phyloP scores from a whole-genome alignment of 2,888 invertebrate species.

The Empis livida region DNA sequence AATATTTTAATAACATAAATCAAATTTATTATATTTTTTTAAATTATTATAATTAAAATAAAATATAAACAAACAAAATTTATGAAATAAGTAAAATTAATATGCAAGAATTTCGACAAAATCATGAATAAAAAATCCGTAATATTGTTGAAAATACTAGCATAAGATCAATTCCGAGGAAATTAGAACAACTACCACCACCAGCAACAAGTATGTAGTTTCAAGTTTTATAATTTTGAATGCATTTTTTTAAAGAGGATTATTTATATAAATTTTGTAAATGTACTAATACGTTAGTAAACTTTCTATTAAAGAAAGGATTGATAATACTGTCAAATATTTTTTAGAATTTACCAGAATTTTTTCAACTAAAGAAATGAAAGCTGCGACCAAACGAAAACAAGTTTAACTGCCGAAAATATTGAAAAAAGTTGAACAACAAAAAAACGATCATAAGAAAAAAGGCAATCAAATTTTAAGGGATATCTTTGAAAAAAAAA shows the following conservation, averaged over 20 bases:
- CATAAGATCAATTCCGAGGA: conserved; percentile 22
- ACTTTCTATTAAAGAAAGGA: too few species aligned
- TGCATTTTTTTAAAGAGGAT: too few species aligned
- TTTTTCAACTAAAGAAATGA: conserved; percentile 45
- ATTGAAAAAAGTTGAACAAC: conserved; percentile 45
- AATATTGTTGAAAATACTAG: conserved; percentile 25
- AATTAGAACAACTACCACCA: conserved; percentile 28
- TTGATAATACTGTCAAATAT: too few species aligned
- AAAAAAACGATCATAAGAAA: conserved; percentile 45
- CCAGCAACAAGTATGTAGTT: conserved; percentile 29
- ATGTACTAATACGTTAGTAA: too few species aligned
- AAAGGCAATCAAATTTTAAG: conserved; percentile 62
- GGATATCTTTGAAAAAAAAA: conserved; percentile 52
- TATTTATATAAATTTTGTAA: too few species aligned
- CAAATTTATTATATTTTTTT: too few species aligned
- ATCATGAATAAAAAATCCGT: conserved; percentile 24
- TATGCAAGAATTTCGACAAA: conserved; percentile 25
- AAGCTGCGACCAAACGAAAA: conserved; percentile 43
- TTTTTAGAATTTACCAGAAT: conserved; percentile 37
- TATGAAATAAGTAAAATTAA: too few species aligned
- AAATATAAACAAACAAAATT: too few species aligned
- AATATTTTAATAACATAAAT: too few species aligned
- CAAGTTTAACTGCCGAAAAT: conserved; percentile 64
- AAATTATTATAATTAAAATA: too few species aligned
- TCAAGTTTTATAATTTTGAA: neutral